Evolutionary conservation across 2,113 vertebrate species (phyloP).

Genomic region (Ranitomeya imitator): DNA sequence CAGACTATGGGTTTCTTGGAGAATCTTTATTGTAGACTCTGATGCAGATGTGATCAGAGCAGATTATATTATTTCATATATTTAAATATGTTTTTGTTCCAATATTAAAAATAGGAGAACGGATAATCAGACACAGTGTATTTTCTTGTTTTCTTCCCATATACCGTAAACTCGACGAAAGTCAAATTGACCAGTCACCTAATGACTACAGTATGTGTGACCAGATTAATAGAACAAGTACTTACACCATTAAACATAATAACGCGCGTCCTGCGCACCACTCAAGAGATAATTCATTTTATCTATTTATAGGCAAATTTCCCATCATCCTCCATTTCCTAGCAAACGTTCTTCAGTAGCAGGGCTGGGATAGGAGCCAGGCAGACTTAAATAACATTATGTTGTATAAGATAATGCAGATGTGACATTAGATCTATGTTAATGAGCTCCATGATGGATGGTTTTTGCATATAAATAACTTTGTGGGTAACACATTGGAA

Average conservation of each 20-base stretch:
- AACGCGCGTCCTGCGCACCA: neutral
- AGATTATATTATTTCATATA: too few species aligned
- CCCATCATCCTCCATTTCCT: neutral
- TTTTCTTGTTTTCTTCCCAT: neutral
- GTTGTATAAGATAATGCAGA: conserved; percentile 41
- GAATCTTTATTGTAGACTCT: too few species aligned
- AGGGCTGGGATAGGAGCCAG: conserved; percentile 19
- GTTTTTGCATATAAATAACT: conserved; percentile 40
- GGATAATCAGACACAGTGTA: too few species aligned
- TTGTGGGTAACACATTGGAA: conserved; percentile 21
- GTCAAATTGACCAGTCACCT: neutral
- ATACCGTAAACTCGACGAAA: neutral
- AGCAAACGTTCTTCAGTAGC: neutral
- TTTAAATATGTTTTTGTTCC: too few species aligned
- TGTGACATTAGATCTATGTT: conserved; percentile 46
- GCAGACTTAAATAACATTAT: conserved; percentile 18
- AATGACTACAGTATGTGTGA: neutral
- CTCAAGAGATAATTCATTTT: conserved; percentile 5
- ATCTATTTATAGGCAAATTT: neutral
- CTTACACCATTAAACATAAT: neutral
- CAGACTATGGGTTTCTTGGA: too few species aligned
- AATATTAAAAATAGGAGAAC: too few species aligned
- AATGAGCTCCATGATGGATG: conserved; percentile 32
- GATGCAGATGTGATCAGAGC: too few species aligned
- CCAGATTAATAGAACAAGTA: neutral